phyloP scores from a whole-genome alignment of 2,797 vertebrate species.

The Gambelia wislizenii region DNA sequence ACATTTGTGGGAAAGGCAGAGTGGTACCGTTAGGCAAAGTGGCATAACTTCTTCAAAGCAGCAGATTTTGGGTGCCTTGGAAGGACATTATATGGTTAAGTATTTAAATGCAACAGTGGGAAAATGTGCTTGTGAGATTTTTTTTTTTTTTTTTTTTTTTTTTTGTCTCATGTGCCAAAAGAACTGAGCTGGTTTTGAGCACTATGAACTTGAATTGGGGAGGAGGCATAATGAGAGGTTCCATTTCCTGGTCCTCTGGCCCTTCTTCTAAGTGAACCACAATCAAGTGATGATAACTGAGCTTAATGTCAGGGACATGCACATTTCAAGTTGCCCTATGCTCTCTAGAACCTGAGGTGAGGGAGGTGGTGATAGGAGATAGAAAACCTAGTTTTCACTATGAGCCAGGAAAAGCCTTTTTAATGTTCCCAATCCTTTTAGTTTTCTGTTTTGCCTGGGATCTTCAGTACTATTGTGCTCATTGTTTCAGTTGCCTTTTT shows the following conservation, averaged over 20 bases:
- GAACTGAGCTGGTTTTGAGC: no score
- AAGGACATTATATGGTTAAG: no score
- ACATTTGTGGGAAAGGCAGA: not conserved
- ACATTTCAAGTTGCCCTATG: slow-evolving; percentile 46
- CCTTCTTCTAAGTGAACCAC: not conserved
- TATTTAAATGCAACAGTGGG: no score
- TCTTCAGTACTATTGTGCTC: not conserved
- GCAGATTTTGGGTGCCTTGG: no score
- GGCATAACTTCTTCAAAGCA: no score
- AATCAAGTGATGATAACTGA: slow-evolving; percentile 34
- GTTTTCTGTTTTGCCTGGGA: not conserved
- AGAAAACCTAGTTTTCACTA: not conserved
- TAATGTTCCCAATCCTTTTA: not conserved
- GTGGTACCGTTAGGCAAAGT: no score
- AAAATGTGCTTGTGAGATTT: no score
- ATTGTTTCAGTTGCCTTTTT: not conserved
- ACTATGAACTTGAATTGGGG: no score
- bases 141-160: no score
- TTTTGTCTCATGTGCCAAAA: no score
- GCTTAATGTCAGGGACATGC: slow-evolving; percentile 31
- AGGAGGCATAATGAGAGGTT: no score
- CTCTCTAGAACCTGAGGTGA: not conserved
- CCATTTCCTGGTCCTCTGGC: no score
- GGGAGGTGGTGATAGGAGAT: not conserved
- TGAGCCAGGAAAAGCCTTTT: not conserved